Evolutionary conservation across 2,888 invertebrate species (phyloP), one percentile per base, ranked within the genome.

Genomic region (Limenitis camilla): DNA sequence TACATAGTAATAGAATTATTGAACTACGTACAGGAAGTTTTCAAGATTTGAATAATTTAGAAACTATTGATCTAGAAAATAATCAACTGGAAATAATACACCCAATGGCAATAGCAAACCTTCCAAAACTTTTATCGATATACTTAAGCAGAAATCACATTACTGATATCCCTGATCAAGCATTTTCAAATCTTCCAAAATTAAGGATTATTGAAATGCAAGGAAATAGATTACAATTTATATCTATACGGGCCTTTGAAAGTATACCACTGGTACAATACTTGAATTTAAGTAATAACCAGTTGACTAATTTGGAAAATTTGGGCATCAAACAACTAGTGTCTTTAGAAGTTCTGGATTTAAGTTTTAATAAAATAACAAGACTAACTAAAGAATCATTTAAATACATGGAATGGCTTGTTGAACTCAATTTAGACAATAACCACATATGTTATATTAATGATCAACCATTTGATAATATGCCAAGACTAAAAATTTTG

Each of bases 341-440:
- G 40, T 94, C 95, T 10, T 81, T 97, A 48, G 96, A 96, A 81
- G 93, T 96, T 5, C 75, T 97, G 43, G 96, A 97, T 74, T 75
- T 96, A 53, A 96, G 95, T 69, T 91, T 92, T 62, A 97, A 97
- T 72, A 91, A 89, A 56, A 81, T 96, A 28, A 88, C 90, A 27
- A 90, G 90, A 64, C 89, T 96, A 35, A 89, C 91, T n/a, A 91
- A 90, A 59, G 89, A 94, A 62, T 90, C 91, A 0, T 84, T 91
- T 60, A 90, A 92, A 56, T 89, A 91, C 49, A 91, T 96, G 89
- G 94, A 94, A 71, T 95, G 96, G 93, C 82, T 96, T 49, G 94
- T 96, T 0, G 96, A 96, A 72, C 76, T 96, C 5, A 93, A 93
- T 87, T 89, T 96, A 84, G 95, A 96, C 72, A 92, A 94, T 75